Percentiles rank a stretch among this genome's conserved stretches.
These are phyloP conservation scores for Clusia tigrina DNA, from an alignment of 2,888 invertebrate genomes.

Conservation along the genomic window DNA sequence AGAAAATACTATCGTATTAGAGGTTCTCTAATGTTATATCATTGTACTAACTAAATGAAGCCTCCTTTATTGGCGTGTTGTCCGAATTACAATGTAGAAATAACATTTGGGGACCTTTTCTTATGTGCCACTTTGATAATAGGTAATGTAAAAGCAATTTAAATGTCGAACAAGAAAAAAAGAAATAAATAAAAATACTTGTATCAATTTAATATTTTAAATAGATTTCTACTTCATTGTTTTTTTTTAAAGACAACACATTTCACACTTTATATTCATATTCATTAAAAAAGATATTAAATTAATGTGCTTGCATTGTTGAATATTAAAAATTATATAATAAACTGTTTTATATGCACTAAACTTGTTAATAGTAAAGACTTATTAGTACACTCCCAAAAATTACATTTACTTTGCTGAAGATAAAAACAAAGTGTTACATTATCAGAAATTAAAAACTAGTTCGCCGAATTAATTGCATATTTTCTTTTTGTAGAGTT, in stretches of 20 bases:
- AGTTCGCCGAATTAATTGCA: too few species aligned
- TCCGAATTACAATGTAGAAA: too few species aligned
- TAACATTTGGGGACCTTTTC: too few species aligned
- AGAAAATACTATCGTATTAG: too few species aligned
- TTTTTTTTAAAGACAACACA: neutral
- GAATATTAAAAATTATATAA: neutral
- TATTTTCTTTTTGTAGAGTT: too few species aligned
- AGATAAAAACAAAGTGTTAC: too few species aligned
- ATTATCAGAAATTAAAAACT: too few species aligned
- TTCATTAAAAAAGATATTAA: slow-evolving; percentile 1
- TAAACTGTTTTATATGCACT: slow-evolving; percentile 5
- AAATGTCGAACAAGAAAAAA: slow-evolving; percentile 14
- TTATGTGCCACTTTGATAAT: too few species aligned
- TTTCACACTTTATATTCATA: slow-evolving; percentile 1
- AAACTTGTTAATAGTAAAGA: neutral
- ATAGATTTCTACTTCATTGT: neutral
- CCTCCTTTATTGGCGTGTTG: too few species aligned
- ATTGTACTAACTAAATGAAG: too few species aligned
- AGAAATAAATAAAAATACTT: slow-evolving; percentile 14
- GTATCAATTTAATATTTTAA: slow-evolving; percentile 17
- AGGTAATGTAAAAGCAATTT: too few species aligned
- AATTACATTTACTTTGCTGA: neutral
- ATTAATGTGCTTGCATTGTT: slow-evolving; percentile 11
- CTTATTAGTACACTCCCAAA: neutral
- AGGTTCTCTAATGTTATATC: too few species aligned